Evolutionary conservation across 2,888 invertebrate genomes (phyloP).

Genomic region (Plebejus argus): DNA sequence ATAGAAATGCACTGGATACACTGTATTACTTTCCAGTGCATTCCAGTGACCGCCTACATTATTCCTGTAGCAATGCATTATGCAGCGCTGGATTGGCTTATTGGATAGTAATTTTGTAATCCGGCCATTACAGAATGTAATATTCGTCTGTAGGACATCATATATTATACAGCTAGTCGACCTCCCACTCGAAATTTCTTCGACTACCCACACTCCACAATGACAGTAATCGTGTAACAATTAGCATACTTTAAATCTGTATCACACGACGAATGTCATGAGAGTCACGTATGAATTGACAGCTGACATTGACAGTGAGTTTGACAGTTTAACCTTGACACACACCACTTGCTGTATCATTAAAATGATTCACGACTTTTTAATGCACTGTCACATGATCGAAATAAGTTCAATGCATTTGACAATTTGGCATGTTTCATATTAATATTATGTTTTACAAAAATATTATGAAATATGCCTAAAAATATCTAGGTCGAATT

Average conservation of each 20-base stretch:
- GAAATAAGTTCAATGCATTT: neutral
- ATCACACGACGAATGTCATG: slow-evolving; percentile 6
- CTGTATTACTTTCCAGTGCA: too few species aligned
- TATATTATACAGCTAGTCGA: too few species aligned
- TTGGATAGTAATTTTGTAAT: too few species aligned
- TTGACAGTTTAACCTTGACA: slow-evolving; percentile 23
- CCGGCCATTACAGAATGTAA: too few species aligned
- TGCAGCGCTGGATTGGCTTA: too few species aligned
- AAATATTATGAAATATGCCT: neutral
- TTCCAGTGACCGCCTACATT: too few species aligned
- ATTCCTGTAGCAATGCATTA: too few species aligned
- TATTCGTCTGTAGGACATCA: too few species aligned
- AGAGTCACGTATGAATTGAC: slow-evolving; percentile 15
- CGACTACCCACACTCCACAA: neutral
- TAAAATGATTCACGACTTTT: slow-evolving; percentile 19
- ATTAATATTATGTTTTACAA: neutral
- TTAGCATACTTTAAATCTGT: slow-evolving; percentile 4
- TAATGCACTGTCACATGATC: neutral
- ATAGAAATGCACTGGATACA: too few species aligned
- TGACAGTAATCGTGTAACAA: neutral
- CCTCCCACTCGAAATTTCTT: neutral
- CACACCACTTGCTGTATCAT: slow-evolving; percentile 14
- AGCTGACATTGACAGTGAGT: slow-evolving; percentile 15
- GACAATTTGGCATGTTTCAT: too few species aligned
- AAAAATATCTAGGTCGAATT: neutral